Conservation (phyloP, 2,113 vertebrate genomes). For the Poicephalus gulielmi region DNA sequence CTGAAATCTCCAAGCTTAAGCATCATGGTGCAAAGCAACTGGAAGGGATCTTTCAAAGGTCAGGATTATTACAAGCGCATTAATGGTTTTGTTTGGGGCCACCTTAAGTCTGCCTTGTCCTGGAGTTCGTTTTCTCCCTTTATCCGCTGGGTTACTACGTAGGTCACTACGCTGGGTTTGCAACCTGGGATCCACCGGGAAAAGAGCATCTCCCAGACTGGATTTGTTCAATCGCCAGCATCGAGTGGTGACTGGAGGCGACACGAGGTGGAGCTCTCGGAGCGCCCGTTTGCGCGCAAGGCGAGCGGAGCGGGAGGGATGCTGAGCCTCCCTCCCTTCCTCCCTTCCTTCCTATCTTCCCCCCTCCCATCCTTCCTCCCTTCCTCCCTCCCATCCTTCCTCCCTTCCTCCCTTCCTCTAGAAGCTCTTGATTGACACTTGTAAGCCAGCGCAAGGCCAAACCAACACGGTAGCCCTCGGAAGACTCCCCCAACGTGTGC, state of each 20-base stretch:
- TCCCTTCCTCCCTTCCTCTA: background rate
- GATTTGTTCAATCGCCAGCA: rapidly evolving
- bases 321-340: background rate
- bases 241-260: background rate
- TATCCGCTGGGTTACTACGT: background rate
- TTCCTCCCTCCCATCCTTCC: background rate
- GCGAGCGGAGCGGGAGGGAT: background rate
- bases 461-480: background rate
- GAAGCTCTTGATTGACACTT: background rate
- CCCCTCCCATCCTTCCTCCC: background rate
- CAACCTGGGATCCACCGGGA: background rate
- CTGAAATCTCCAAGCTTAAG: background rate
- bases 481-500: background rate
- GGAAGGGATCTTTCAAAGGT: background rate
- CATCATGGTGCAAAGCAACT: background rate
- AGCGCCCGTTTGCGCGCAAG: background rate
- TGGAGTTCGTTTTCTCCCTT: background rate
- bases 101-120: background rate
- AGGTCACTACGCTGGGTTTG: background rate
- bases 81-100: background rate
- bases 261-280: background rate
- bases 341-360: background rate
- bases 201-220: no score
- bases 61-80: background rate
- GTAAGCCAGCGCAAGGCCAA: background rate